Conservation (phyloP, 1,140 invertebrate species). For the Bombus confusus region DNA sequence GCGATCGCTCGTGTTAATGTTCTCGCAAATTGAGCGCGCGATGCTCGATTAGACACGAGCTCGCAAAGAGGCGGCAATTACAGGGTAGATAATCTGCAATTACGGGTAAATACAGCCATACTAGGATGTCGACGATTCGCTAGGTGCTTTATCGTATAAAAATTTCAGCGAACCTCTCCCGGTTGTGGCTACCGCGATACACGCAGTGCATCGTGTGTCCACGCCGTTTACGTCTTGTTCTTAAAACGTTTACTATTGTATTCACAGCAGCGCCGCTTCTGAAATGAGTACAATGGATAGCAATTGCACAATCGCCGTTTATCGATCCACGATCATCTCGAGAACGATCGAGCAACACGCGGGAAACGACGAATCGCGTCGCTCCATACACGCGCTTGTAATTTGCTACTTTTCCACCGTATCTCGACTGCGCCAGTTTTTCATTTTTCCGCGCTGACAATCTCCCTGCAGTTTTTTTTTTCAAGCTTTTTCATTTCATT, state of each 20-base stretch:
- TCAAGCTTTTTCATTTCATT: not conserved
- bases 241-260: conserved; percentile 39
- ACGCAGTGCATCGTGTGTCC: not conserved
- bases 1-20: conserved; percentile 6
- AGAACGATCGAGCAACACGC: conserved; percentile 7
- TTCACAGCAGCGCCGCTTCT: conserved; percentile 45
- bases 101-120: conserved; percentile 6
- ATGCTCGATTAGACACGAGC: not conserved
- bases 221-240: conserved; percentile 39
- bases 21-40: conserved; percentile 10
- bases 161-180: not conserved
- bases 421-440: not conserved
- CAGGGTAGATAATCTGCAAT: conserved; percentile 31
- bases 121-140: not conserved
- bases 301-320: conserved; percentile 50
- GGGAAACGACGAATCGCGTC: conserved; percentile 5
- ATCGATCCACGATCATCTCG: conserved; percentile 37
- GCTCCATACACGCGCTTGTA: not conserved
- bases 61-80: not conserved
- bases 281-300: conserved; percentile 44
- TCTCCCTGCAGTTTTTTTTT: no score
- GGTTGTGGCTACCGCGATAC: not conserved
- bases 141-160: not conserved
- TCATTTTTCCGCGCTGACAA: not conserved
- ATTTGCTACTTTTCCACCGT: not conserved